Conservation (phyloP, 2,113 vertebrate species). For the Coryphaenoides rupestris region DNA sequence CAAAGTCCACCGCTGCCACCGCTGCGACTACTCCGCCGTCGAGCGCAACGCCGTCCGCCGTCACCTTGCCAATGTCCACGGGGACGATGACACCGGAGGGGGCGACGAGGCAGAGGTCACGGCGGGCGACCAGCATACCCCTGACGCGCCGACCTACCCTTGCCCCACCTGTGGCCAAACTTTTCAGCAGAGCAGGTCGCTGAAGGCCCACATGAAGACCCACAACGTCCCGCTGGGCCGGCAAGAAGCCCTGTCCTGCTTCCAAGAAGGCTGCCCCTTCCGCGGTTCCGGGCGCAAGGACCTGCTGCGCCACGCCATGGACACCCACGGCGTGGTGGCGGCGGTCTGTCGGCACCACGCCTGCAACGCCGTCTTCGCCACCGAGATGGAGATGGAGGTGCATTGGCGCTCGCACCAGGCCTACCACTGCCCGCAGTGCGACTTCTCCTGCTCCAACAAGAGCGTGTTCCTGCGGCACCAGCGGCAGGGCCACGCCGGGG, state of each 20-base stretch:
- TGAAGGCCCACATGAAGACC: slow-evolving; percentile 91
- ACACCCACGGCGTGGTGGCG: slow-evolving; percentile 74
- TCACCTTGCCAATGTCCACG: slow-evolving; percentile 84
- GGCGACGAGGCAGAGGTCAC: too few species aligned
- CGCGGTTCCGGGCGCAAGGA: slow-evolving; percentile 73
- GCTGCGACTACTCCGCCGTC: slow-evolving; percentile 89
- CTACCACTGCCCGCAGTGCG: slow-evolving; percentile 92
- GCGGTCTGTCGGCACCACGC: slow-evolving; percentile 87
- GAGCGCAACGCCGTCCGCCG: slow-evolving; percentile 87
- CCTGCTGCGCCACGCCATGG: slow-evolving; percentile 77
- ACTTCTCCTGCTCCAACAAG: slow-evolving; percentile 95
- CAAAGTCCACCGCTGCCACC: slow-evolving; percentile 82
- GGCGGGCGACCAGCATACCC: slow-evolving; percentile 55
- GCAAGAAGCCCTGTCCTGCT: slow-evolving; percentile 71
- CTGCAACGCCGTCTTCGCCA: slow-evolving; percentile 81
- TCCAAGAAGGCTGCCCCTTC: slow-evolving; percentile 78
- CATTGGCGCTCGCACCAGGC: slow-evolving; percentile 88
- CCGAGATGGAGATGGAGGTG: slow-evolving; percentile 78
- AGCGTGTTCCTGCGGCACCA: slow-evolving; percentile 84
- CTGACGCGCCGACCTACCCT: slow-evolving; percentile 66
- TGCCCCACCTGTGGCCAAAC: slow-evolving; percentile 84
- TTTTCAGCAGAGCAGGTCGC: slow-evolving; percentile 83
- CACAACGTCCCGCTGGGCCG: slow-evolving; percentile 71
- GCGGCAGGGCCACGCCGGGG: slow-evolving; percentile 85
- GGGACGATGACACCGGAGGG: slow-evolving; percentile 66